A percentile compares a stretch with the other conserved stretches of the same genome.
Evolutionary conservation across 2,113 vertebrate genomes (phyloP).

Genomic region (Melierax canorus): DNA sequence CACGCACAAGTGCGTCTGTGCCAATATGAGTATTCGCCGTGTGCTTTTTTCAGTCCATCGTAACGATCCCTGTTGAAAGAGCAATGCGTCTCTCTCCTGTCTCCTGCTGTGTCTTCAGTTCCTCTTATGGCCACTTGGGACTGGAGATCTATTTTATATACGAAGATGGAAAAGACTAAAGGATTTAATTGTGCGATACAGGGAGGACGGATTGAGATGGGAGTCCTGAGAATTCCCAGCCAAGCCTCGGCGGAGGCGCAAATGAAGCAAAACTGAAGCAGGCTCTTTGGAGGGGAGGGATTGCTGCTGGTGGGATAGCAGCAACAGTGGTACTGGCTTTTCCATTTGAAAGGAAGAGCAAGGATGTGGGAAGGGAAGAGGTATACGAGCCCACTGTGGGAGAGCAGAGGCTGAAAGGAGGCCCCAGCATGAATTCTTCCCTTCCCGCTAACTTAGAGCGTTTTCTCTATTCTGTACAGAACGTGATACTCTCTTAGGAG

Average conservation of each 20-base stretch:
- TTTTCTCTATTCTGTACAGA: conserved; percentile 32
- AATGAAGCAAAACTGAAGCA: conserved; percentile 22
- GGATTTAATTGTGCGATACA: not conserved
- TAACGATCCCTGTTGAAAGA: not conserved
- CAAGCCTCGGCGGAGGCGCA: not conserved
- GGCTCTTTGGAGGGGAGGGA: not conserved
- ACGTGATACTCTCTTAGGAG: conserved; percentile 62
- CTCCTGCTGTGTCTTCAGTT: not conserved
- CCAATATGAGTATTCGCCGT: fast-evolving
- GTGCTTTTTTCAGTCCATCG: fast-evolving
- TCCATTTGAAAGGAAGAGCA: conserved; percentile 52
- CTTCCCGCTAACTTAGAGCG: not conserved
- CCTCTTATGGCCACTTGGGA: not conserved
- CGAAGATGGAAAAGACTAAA: not conserved
- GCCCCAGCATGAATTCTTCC: conserved; percentile 46
- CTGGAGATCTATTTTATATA: not conserved
- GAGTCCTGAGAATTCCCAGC: conserved; percentile 9
- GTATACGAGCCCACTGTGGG: not conserved
- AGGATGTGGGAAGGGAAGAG: conserved; percentile 52
- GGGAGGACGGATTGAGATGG: not conserved
- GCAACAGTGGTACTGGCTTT: conserved; percentile 12
- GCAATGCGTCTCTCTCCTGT: not conserved
- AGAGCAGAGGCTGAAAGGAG: conserved; percentile 52
- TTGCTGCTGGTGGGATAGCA: not conserved
- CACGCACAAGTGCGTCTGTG: fast-evolving